A percentile compares a stretch with the other conserved stretches of the same genome.
Conservation (phyloP, 2,113 vertebrate genomes). For the Pterophyllum scalare region DNA sequence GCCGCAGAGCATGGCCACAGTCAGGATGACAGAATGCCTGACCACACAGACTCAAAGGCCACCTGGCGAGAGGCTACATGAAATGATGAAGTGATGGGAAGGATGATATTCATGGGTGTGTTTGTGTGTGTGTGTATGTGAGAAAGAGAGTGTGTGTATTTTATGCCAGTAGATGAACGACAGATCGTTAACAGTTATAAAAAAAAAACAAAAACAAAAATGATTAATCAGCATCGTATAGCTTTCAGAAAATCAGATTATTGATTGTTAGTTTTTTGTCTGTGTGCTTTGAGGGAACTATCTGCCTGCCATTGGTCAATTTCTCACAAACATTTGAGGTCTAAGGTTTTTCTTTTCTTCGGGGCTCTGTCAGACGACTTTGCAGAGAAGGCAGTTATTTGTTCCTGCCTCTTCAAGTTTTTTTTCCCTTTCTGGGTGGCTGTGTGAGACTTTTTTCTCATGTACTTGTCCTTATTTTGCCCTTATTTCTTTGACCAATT, state of each 20-base stretch:
- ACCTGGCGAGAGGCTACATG: slow-evolving; percentile 3
- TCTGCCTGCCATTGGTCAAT: neutral
- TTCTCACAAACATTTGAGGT: slow-evolving; percentile 15
- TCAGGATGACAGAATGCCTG: slow-evolving; percentile 51
- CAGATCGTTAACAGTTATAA: neutral
- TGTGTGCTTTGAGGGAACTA: neutral
- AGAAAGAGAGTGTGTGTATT: too few species aligned
- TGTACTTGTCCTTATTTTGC: neutral
- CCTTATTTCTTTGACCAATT: neutral
- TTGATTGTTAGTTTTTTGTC: slow-evolving; percentile 18
- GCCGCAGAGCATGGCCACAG: slow-evolving; percentile 39
- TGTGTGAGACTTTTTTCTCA: neutral
- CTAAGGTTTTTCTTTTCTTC: neutral
- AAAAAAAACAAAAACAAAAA: neutral
- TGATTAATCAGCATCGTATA: slow-evolving; percentile 3
- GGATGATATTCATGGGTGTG: neutral
- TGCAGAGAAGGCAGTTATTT: neutral
- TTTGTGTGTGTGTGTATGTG: too few species aligned
- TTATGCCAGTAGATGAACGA: neutral
- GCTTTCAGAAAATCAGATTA: slow-evolving; percentile 10
- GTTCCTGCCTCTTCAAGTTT: neutral
- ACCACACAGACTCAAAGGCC: slow-evolving; percentile 36
- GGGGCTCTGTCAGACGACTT: neutral
- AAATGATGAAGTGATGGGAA: slow-evolving; percentile 21
- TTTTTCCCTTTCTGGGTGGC: neutral